Conservation (phyloP, 2,888 invertebrate species). For the Nasonia oneida region DNA sequence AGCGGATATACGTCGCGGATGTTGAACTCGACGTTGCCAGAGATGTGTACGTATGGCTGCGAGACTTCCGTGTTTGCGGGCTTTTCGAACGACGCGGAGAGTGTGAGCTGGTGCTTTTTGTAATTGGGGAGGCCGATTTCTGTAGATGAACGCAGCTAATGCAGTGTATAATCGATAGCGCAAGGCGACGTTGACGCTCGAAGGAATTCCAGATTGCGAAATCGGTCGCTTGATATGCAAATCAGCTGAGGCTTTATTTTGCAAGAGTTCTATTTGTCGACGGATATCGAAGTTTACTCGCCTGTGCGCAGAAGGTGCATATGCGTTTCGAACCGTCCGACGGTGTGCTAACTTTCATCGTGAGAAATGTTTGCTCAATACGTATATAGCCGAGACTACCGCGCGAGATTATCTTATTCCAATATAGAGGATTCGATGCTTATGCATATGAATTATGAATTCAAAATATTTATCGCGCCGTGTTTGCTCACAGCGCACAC, state of each 20-base stretch:
- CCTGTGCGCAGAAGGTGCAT: background rate
- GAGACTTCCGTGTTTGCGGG: slow-evolving; percentile 2
- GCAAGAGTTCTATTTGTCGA: background rate
- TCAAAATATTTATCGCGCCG: background rate
- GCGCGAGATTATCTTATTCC: no score
- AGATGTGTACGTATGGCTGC: background rate
- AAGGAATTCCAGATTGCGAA: background rate
- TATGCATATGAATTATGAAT: background rate
- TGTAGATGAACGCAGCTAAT: background rate
- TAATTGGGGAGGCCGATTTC: background rate
- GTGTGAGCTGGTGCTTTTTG: background rate
- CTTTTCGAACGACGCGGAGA: background rate
- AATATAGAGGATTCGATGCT: no score
- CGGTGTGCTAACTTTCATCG: no score
- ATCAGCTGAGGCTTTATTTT: no score
- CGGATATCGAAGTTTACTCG: background rate
- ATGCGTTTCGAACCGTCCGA: background rate
- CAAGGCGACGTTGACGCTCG: background rate
- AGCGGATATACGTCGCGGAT: slow-evolving; percentile 12
- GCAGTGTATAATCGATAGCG: no score
- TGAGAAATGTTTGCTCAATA: no score
- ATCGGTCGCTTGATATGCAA: background rate
- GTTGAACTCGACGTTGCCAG: slow-evolving; percentile 6
- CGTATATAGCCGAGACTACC: no score
- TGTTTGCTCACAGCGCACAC: background rate